Base-by-base conservation (phyloP, 2,888 invertebrate genomes). In the Lithophane leautieri region DNA sequence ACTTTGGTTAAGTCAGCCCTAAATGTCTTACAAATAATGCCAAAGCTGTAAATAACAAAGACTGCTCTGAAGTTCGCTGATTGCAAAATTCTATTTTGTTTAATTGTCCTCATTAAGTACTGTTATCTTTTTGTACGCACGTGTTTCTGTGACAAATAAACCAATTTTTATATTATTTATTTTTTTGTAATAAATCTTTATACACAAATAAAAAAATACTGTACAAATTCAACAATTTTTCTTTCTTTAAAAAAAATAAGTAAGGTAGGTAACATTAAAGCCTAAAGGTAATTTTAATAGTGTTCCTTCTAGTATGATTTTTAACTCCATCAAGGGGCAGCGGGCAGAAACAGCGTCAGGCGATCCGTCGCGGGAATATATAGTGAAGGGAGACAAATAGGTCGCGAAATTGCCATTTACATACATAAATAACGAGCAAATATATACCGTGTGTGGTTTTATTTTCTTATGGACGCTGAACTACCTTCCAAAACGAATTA, bases 351-450 rank as follows among this genome's bases (percentile, higher is more conserved):
- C 91, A 89, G 86, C 85, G 89, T 83, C 85, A 76, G 87, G 86
- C 88, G 86, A 91, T 91, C 90, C 89, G 89, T 82, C 90, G 88
- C 86, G 79, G 85, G 81, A 79, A 89, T 90, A 89, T 86, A 90
- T 86, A 88, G 87, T 86, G 86, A 76, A 83, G 84, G 85, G 88
- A 90, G 90, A 92, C 91, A 90, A 92, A 93, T 91, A 91, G 89
- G 88, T 91, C 90, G 89, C 92, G 67, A 89, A 91, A 92, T 92
- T 89, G 90, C 90, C 88, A 91, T 92, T 91, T 90, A 89, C 89
- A 90, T 89, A 87, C 88, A 88, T 89, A 83, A 83, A 86, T 85
- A 85, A 85, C 84, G 69, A 74, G 82, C 61, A 82, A 87, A 85
- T 83, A 82, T 81, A 71, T 84, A 82, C 85, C 78, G 79, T 82